Conservation (phyloP, 2,797 vertebrate species). For the Xenops minutus region DNA sequence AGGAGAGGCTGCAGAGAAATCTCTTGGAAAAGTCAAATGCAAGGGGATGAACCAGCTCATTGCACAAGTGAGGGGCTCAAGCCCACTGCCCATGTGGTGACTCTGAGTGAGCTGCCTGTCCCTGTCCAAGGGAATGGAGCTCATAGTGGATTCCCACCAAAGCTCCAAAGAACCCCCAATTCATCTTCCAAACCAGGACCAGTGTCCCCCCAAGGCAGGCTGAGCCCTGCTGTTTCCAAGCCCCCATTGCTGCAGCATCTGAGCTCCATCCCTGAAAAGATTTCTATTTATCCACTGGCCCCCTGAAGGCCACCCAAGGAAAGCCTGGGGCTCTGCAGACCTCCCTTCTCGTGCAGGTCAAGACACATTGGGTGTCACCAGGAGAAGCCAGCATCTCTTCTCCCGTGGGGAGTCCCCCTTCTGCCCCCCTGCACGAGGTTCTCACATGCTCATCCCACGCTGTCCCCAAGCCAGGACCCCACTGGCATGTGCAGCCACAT, state of each 20-base stretch:
- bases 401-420: fast-evolving
- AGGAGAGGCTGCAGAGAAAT: background rate
- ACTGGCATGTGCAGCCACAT: fast-evolving
- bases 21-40: background rate
- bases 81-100: fast-evolving
- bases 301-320: background rate
- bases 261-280: background rate
- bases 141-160: background rate
- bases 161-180: background rate
- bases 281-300: background rate
- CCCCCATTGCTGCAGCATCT: background rate
- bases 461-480: background rate
- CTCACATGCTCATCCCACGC: background rate
- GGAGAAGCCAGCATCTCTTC: background rate
- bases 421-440: fast-evolving
- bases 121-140: fast-evolving
- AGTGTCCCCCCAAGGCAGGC: background rate
- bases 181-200: background rate
- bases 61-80: background rate
- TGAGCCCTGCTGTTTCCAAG: background rate
- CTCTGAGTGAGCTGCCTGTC: background rate
- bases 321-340: background rate
- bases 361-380: fast-evolving
- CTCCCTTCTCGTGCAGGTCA: background rate
- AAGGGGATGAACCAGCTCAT: background rate